A percentile compares a stretch with the other conserved stretches of the same genome.
These are phyloP conservation scores for Hippocampus mohnikei DNA, from an alignment of 2,113 vertebrate genomes.

Conservation along the genomic window DNA sequence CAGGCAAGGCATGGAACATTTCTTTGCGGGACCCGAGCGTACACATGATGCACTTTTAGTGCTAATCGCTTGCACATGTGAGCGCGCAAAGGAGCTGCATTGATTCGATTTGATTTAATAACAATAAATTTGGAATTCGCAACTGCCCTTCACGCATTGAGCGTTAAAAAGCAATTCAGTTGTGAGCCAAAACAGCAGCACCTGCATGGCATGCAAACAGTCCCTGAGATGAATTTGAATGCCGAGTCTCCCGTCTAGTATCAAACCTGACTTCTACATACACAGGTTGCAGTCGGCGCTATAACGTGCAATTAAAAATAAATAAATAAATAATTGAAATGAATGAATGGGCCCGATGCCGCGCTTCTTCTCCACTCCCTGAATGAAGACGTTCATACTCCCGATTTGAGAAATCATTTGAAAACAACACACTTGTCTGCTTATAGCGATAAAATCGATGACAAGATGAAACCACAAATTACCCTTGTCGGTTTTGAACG, in stretches of 20 bases:
- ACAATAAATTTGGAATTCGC: background rate
- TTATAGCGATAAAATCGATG: background rate
- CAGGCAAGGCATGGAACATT: slow-evolving; percentile 23
- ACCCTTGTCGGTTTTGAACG: slow-evolving; percentile 5
- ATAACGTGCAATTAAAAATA: too few relatives aligned
- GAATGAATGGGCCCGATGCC: too few relatives aligned
- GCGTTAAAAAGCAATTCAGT: too few relatives aligned
- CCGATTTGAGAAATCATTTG: background rate
- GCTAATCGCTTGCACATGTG: slow-evolving; percentile 52
- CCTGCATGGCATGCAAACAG: too few relatives aligned
- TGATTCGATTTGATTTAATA: slow-evolving; percentile 12
- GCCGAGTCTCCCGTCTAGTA: too few relatives aligned
- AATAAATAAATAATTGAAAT: too few relatives aligned
- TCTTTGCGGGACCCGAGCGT: background rate
- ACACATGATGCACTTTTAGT: slow-evolving; percentile 33
- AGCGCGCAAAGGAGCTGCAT: slow-evolving; percentile 49
- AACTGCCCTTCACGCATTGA: too few relatives aligned
- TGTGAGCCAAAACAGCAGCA: too few relatives aligned
- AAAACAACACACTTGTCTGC: background rate
- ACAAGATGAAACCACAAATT: slow-evolving; percentile 2
- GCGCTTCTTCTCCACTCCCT: too few relatives aligned
- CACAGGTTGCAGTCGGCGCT: too few relatives aligned
- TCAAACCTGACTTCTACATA: too few relatives aligned
- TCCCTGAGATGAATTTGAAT: too few relatives aligned
- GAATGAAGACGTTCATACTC: background rate